Percentiles rank a stretch among this genome's conserved stretches.
phyloP scores from a whole-genome alignment of 2,888 invertebrate species.

The Prostheceraeus crozeri region DNA sequence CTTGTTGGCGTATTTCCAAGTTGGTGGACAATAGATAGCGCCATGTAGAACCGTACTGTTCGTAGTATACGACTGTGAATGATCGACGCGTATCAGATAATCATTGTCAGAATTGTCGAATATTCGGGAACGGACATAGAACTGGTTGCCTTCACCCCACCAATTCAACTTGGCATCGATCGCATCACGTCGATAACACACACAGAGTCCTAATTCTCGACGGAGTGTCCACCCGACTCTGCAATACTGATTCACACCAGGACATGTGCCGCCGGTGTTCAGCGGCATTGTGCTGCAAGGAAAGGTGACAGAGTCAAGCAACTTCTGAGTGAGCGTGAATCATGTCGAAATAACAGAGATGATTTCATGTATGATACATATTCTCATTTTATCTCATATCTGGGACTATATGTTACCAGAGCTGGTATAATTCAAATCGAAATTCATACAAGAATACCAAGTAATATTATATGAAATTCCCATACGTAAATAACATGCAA shows the following conservation, averaged over 20 bases:
- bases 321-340: too few species aligned
- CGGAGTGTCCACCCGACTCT: background rate
- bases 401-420: too few species aligned
- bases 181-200: constrained; percentile 29
- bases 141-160: constrained; percentile 50
- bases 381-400: too few species aligned
- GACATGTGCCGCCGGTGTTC: background rate
- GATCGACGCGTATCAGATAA: constrained; percentile 31
- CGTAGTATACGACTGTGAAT: constrained; percentile 4
- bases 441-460: too few species aligned
- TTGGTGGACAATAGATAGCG: constrained; percentile 35
- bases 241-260: constrained; percentile 15
- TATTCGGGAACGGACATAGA: constrained; percentile 51
- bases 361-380: too few species aligned
- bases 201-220: constrained; percentile 9
- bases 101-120: constrained; percentile 50
- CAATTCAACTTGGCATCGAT: constrained; percentile 52
- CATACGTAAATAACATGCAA: too few species aligned
- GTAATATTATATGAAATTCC: too few species aligned
- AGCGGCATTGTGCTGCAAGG: too few species aligned
- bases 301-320: too few species aligned
- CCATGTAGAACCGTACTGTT: constrained; percentile 34
- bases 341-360: too few species aligned
- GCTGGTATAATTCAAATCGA: too few species aligned
- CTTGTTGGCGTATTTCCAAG: constrained; percentile 19